phyloP scores from a whole-genome alignment of 2,888 invertebrate genomes.

The Macrostomum cliftonense region DNA sequence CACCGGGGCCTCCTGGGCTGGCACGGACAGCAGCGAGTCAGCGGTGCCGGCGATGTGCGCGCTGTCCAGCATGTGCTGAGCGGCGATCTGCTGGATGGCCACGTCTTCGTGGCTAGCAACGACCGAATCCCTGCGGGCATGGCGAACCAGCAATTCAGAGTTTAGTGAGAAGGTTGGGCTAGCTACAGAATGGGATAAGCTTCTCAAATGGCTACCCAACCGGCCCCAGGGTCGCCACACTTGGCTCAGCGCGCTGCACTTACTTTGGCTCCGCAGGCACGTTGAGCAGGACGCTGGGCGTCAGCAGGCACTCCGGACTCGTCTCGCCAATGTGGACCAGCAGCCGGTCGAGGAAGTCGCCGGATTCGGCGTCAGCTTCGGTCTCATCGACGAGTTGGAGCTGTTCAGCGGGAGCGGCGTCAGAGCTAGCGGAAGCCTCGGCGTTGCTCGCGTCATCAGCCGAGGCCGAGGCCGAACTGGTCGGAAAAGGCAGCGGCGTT shows the following conservation, averaged over 20 bases:
- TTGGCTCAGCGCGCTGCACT: no score
- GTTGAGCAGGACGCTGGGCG: conserved; percentile 53
- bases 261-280: conserved; percentile 47
- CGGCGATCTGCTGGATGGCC: conserved; percentile 60
- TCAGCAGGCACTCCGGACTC: conserved; percentile 64
- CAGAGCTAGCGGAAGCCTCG: no score
- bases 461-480: no score
- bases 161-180: no score
- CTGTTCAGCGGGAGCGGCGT: no score
- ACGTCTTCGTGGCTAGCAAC: conserved; percentile 69
- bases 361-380: neutral
- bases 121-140: conserved; percentile 40
- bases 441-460: no score
- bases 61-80: conserved; percentile 49
- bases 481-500: no score
- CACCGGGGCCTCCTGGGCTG: neutral
- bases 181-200: no score
- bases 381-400: neutral
- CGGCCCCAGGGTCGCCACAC: no score
- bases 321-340: conserved; percentile 73
- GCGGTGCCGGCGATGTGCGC: conserved; percentile 21
- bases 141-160: conserved; percentile 41
- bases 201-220: no score
- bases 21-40: neutral
- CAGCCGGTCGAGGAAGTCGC: conserved; percentile 43